phyloP scores from a whole-genome alignment of 2,797 vertebrate species.

The Mormyrops attenuatus region DNA sequence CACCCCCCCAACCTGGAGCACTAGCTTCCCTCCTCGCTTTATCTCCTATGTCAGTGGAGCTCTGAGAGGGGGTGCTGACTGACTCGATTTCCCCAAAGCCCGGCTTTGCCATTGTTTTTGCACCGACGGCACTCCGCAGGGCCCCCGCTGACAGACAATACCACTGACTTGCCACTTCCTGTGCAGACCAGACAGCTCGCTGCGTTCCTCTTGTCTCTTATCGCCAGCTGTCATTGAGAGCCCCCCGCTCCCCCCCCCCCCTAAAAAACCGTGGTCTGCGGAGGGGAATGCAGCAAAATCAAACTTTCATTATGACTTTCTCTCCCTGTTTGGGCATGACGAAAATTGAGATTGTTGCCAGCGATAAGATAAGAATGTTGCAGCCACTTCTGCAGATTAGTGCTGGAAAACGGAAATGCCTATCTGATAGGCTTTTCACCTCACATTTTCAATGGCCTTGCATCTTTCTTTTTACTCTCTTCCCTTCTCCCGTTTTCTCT shows the following conservation, averaged over 20 bases:
- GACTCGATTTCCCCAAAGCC: constrained; percentile 61
- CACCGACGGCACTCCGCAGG: constrained; percentile 56
- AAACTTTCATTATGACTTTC: constrained; percentile 49
- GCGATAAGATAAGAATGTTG: constrained; percentile 70
- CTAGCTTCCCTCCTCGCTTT: constrained; percentile 44
- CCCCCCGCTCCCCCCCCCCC: constrained; percentile 44
- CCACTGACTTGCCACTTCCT: constrained; percentile 77
- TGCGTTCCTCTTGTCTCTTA: constrained; percentile 73
- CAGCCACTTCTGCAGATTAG: constrained; percentile 54
- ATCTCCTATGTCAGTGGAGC: constrained; percentile 47
- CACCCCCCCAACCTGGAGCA: neutral
- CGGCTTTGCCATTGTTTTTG: constrained; percentile 69
- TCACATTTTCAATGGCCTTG: constrained; percentile 58
- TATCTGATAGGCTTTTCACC: constrained; percentile 66
- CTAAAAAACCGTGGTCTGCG: constrained; percentile 43
- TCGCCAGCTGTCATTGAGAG: constrained; percentile 65
- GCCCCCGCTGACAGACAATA: constrained; percentile 68
- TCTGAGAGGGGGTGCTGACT: constrained; percentile 50
- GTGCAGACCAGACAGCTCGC: constrained; percentile 74
- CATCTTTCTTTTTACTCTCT: constrained; percentile 27
- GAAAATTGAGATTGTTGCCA: constrained; percentile 61
- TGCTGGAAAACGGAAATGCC: constrained; percentile 61
- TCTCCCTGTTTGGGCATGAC: constrained; percentile 66
- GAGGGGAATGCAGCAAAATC: constrained; percentile 48
- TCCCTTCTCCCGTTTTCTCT: neutral